Evolutionary conservation across 2,113 vertebrate genomes (phyloP), one percentile per base, ranked within the genome.

Genomic region (Stegostoma tigrinum): DNA sequence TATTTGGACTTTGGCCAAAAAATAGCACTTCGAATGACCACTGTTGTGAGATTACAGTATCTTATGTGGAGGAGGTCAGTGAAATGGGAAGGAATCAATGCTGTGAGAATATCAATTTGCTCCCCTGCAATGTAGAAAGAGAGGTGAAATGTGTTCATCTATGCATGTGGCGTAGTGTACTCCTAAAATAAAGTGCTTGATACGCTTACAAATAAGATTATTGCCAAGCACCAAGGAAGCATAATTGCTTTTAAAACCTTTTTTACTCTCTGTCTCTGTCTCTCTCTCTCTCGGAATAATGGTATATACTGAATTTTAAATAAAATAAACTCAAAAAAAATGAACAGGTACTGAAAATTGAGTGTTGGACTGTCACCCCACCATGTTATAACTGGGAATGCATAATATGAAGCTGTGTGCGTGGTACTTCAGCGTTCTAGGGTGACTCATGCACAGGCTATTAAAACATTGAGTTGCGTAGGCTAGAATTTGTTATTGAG

Each of bases 391-490:
- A 38, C 61, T 67, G 19, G 38, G 38, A 83, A 38, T 45, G 38
- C 38, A 66, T 93, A 93, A 66, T 38, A 93, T 64, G 6, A 93
- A 34, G 61, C 30, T 27, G 61, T 45, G 15, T 64, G 89, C 55
- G 38, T 66, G 55, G 30, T 90, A 61, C 87, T 89, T 55, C 48
- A 34, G 3, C 61, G 87, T 90, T 17, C 52, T 38, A 67, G 19
- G 64, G 67, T 66, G 89, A 93, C 89, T 93, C 61, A 66, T 93
- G 8, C 89, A 67, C 17, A 93, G 61, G 14, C 89, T 67, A 93
- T 93, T 93, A 93, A 93, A 93, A 42, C 89, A 93, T 67, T 66
- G 89, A 66, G 89, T 93, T 66, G 89, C 21, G 61, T 67, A 38
- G 89, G 89, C 89, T 66, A 38, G 61, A 93, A 66, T 93, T 24